Evolutionary conservation across 1,140 invertebrate species (phyloP), one percentile per base, ranked within the genome.

Genomic region (Bombus terrestris): DNA sequence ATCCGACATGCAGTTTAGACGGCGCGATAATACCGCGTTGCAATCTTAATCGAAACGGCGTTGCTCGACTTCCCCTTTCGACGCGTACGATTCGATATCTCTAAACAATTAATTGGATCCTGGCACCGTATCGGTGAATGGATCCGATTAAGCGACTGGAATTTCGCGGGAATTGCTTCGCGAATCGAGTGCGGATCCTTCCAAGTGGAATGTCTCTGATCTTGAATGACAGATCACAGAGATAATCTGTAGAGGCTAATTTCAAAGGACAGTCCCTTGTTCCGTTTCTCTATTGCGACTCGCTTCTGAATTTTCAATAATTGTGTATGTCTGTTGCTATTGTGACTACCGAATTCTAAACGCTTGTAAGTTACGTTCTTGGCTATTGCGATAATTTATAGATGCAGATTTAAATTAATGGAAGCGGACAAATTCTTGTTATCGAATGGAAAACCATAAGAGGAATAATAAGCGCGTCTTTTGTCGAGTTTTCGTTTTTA

Each of bases 21-120:
- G 18, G 15, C 35, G 59, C 35, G 83, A 84, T 80, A 85, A 85
- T 85, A 43, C 68, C 10, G 25, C 37, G 71, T 66, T 32, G 72
- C 83, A 73, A 80, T 85, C 83, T 85, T 85, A 80, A 80, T 80
- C 83, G 83, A 80, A 64, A 80, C 77, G 32, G 25, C 53, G 66
- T 71, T 62, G 39, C 43, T 47, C 53, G 62, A 72, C 83, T 79
- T 72, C 35, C 68, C 43, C 64, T 41, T 71, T 39, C 66, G n/a
- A 69, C 35, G 43, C 9, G 41, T 35, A 25, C 39, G 76, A 72
- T 62, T 43, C 28, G n/a, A 64, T 64, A 66, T 78, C 75, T 64
- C 57, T 32, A 78, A 78, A 78, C 57, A 64, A 78, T 78, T 78
- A 78, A 78, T 78, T 64, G 75, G 37, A 22, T 53, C 18, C 47